Evolutionary conservation across 2,888 invertebrate species (phyloP).

Genomic region (Autographa pulchrina): DNA sequence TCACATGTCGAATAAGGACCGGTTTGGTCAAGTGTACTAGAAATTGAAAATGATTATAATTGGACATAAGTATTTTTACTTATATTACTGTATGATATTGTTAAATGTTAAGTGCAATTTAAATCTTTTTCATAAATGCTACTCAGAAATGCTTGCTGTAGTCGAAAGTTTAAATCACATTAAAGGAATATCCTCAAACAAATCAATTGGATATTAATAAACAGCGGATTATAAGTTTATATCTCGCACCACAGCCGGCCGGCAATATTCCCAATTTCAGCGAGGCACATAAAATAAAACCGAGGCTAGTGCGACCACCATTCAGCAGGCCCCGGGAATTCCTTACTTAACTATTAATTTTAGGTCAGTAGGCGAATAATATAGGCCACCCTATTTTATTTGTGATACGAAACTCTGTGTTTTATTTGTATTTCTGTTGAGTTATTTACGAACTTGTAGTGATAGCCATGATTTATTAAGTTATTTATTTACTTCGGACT

Average conservation of each 20-base stretch:
- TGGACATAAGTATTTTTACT: neutral
- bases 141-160: neutral
- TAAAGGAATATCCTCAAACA: neutral
- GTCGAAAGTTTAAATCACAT: neutral
- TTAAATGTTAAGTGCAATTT: conserved; percentile 1
- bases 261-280: conserved; percentile 62
- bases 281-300: conserved; percentile 61
- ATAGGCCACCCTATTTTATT: conserved; percentile 35
- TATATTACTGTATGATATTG: neutral
- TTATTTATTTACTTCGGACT: conserved; percentile 3
- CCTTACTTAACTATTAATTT: conserved; percentile 26
- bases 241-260: conserved; percentile 29
- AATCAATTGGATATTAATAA: neutral
- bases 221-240: conserved; percentile 9
- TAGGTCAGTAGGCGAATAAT: conserved; percentile 25
- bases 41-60: neutral
- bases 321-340: conserved; percentile 29
- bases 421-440: conserved; percentile 35
- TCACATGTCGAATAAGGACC: neutral
- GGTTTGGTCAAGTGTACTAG: neutral
- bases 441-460: conserved; percentile 19
- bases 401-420: conserved; percentile 39
- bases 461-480: neutral
- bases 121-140: neutral
- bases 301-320: conserved; percentile 38